phyloP scores from a whole-genome alignment of 2,797 vertebrate species.

The Lepilemur ruficaudatus region DNA sequence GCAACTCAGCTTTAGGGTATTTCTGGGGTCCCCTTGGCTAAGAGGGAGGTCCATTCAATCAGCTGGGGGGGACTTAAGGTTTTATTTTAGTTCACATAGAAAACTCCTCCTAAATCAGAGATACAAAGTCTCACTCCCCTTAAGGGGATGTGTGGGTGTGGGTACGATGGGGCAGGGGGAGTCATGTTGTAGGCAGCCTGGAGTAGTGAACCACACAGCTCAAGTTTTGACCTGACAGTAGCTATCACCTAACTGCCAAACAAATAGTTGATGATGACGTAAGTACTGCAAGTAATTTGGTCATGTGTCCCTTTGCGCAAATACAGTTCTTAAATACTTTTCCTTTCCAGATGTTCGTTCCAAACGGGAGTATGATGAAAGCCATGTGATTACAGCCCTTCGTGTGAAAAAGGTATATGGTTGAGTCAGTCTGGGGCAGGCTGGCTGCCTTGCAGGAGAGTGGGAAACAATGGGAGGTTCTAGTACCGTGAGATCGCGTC shows the following conservation, averaged over 20 bases:
- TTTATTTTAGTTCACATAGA: neutral
- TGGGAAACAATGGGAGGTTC: neutral
- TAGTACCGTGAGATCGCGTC: neutral
- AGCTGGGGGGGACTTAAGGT: neutral
- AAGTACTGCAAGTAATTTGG: neutral
- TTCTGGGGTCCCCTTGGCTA: neutral
- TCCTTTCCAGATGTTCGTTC: constrained; percentile 89
- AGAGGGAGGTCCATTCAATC: neutral
- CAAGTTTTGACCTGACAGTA: neutral
- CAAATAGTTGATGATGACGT: neutral
- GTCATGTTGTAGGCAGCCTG: neutral
- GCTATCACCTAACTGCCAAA: neutral
- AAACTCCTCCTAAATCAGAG: neutral
- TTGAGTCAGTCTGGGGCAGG: neutral
- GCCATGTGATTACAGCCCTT: constrained; percentile 90
- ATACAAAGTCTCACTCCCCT: neutral
- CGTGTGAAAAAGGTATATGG: constrained; percentile 84
- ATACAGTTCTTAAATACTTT: neutral
- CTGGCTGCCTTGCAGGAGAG: neutral
- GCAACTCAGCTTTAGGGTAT: neutral
- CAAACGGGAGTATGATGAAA: constrained; percentile 85
- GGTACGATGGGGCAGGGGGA: neutral
- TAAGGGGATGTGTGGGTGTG: neutral
- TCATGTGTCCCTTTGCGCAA: neutral
- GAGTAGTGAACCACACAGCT: neutral